These are phyloP conservation scores for Drepanosiphum platanoidis DNA, from an alignment of 2,888 invertebrate species.

Conservation along the genomic window DNA sequence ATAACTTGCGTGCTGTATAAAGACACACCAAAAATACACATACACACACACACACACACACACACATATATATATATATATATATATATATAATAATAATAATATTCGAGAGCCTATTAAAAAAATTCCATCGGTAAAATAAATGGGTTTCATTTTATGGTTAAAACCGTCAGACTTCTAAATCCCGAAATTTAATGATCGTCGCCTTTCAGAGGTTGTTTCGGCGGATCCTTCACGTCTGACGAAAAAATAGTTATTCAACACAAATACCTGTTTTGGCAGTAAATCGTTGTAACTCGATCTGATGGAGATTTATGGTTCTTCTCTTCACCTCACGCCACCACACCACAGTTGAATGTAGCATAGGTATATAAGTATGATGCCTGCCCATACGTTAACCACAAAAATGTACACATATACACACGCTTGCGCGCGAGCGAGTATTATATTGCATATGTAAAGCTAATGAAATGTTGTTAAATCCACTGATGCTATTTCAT, in stretches of 20 bases:
- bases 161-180: background rate
- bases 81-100: too few relatives aligned
- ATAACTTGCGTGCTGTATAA: background rate
- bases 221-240: constrained; percentile 28
- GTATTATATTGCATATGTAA: background rate
- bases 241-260: constrained; percentile 36
- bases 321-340: background rate
- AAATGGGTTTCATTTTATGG: constrained; percentile 18
- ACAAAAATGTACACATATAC: background rate
- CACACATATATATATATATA: too few relatives aligned
- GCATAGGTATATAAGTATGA: background rate
- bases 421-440: background rate
- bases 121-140: background rate
- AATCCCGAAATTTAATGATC: constrained; percentile 20
- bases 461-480: background rate
- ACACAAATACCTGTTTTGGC: constrained; percentile 48
- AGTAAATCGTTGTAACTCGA: constrained; percentile 43
- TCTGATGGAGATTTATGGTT: constrained; percentile 46
- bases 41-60: too few relatives aligned
- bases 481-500: background rate
- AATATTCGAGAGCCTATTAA: background rate
- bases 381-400: background rate
- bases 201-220: constrained; percentile 14
- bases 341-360: background rate
- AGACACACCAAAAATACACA: background rate